These are phyloP conservation scores for Eremophila alpestris DNA, from an alignment of 2,797 vertebrate genomes.

Conservation along the genomic window DNA sequence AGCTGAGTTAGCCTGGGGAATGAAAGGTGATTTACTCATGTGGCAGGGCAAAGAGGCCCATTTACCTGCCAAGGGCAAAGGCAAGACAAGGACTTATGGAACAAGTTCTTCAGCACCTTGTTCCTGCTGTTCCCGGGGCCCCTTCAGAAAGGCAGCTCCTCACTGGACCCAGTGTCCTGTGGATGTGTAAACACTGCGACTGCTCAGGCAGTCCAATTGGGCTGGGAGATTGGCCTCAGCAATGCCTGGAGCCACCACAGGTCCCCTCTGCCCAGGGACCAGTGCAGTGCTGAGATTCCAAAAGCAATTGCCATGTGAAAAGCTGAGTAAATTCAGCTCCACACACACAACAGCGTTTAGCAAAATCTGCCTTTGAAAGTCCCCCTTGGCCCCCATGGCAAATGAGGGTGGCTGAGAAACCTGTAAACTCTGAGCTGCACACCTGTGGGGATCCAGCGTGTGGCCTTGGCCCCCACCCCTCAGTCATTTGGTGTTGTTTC, in stretches of 20 bases:
- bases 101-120: neutral
- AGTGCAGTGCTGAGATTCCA: neutral
- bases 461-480: neutral
- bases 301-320: neutral
- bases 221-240: neutral
- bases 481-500: neutral
- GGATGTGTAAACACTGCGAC: neutral
- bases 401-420: neutral
- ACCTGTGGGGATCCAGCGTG: neutral
- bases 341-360: fast-evolving
- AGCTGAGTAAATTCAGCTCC: neutral
- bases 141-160: neutral
- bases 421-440: neutral
- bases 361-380: neutral
- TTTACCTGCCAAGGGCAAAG: neutral
- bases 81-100: neutral
- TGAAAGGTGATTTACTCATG: neutral
- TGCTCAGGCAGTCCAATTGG: fast-evolving
- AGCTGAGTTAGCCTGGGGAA: neutral
- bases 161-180: neutral
- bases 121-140: fast-evolving
- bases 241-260: fast-evolving
- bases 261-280: neutral
- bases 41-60: neutral
- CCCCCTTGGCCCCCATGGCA: neutral